These are phyloP conservation scores for Zonitis immaculata DNA, from an alignment of 2,888 invertebrate genomes.

Conservation along the genomic window DNA sequence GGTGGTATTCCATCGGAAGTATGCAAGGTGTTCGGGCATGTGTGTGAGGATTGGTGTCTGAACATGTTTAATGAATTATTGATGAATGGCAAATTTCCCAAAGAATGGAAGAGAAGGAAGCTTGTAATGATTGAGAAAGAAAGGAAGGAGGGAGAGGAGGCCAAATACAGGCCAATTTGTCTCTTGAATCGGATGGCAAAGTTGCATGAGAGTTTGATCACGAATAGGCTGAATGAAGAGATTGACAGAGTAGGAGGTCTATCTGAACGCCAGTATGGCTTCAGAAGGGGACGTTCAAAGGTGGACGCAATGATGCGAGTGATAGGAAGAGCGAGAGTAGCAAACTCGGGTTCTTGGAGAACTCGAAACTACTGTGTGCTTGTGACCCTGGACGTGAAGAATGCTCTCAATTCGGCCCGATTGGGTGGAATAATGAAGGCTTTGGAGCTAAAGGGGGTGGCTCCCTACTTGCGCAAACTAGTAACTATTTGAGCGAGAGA, in stretches of 20 bases:
- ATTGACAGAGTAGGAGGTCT: not conserved
- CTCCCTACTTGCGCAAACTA: slow-evolving; percentile 12
- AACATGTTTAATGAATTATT: no score
- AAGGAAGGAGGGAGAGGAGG: slow-evolving; percentile 2
- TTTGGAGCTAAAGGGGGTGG: slow-evolving; percentile 2
- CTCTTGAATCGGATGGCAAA: slow-evolving; percentile 1
- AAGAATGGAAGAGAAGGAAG: no score
- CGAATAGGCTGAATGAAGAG: not conserved
- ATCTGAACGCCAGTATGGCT: no score
- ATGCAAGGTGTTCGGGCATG: no score
- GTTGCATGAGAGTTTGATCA: slow-evolving; percentile 1
- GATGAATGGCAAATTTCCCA: no score
- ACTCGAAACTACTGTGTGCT: slow-evolving; percentile 5
- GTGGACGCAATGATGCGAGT: slow-evolving; percentile 1
- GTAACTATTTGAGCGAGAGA: not conserved
- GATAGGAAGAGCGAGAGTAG: not conserved
- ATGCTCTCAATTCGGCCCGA: slow-evolving; percentile 19
- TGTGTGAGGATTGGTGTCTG: no score
- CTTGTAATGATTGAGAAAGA: not conserved
- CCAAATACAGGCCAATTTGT: slow-evolving; percentile 3
- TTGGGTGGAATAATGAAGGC: slow-evolving; percentile 10
- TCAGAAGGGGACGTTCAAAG: not conserved
- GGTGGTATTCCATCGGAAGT: no score
- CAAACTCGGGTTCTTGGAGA: not conserved
- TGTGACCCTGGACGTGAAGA: slow-evolving; percentile 16